A percentile compares a stretch with the other conserved stretches of the same genome.
Conservation (phyloP, 2,113 vertebrate species). For the Psittacula cyanocephala region DNA sequence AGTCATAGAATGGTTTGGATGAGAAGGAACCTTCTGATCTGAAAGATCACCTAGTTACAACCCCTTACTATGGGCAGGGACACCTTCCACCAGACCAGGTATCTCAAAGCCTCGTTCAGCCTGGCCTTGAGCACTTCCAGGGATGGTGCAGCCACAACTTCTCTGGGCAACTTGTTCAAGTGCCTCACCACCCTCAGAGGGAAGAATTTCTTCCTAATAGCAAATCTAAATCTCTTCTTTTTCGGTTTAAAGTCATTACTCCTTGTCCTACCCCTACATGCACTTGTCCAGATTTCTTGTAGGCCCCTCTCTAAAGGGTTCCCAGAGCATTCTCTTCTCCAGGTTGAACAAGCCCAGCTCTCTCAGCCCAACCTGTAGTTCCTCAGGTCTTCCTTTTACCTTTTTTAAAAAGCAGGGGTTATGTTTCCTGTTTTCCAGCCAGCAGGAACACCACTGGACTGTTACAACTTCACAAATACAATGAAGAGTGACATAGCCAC, state of each 20-base stretch:
- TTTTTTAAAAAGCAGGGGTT: neutral
- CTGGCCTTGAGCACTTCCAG: neutral
- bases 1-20: neutral
- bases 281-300: neutral
- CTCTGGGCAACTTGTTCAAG: neutral
- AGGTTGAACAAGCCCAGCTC: neutral
- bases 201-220: neutral
- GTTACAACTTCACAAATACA: neutral
- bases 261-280: neutral
- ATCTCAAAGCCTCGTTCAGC: neutral
- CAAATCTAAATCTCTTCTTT: neutral
- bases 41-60: neutral
- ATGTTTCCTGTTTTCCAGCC: neutral
- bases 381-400: neutral
- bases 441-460: neutral
- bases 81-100: neutral
- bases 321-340: neutral
- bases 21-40: neutral
- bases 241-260: neutral
- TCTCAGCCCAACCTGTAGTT: neutral
- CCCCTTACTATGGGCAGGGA: neutral
- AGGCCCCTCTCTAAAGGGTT: neutral
- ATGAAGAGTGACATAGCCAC: neutral
- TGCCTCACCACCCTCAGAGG: neutral
- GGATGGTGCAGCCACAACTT: neutral